Base-by-base conservation (phyloP, 2,113 vertebrate genomes). In the Stegastes partitus region DNA sequence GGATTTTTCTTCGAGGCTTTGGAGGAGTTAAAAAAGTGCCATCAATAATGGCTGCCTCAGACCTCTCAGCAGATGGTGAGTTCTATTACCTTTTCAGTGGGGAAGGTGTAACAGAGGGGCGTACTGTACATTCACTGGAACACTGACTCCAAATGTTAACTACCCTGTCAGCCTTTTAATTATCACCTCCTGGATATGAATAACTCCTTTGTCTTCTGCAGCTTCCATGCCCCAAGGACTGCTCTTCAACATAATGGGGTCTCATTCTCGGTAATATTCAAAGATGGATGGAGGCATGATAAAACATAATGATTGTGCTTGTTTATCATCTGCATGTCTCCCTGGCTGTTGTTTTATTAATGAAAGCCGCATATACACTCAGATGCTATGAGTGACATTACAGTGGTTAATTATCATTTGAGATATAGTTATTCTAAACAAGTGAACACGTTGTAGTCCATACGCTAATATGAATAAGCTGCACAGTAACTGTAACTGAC, bases 91-190 rank as follows among this genome's bases (percentile, higher is more conserved):
- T 70, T 47, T 72, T 47, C 68, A 68, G 68, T 63, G 21, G 44
- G 54, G 69, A 55, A 72, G 76, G 63, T 84, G 77, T 72, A 75
- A 75, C 18, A 44, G 69, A 7, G 64, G 28, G 49, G 6, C 26
- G 8, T 19, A 55, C 64, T 77, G 67, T 74, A 83, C 62, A 54
- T 50, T 73, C 77, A 53, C 74, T 72, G 84, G 68, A 87, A 79
- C 82, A 69, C 61, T 58, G 80, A 50, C 74, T 84, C 59, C 66
- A 70, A 84, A 82, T 62, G 75, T 84, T 82, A 84, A 86, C 67
- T 63, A 85, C 69, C 67, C 75, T 84, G 83, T 74, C 83, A 75
- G 78, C 64, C 53, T 74, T 85, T 85, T 82, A 88, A 91, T 85
- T 71, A 85, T 73, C 82, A 25, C 70, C 79, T 72, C 68, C 57